A percentile compares a stretch with the other conserved stretches of the same genome.
Conservation (phyloP, 2,888 invertebrate genomes). For the Agrotis segetum region DNA sequence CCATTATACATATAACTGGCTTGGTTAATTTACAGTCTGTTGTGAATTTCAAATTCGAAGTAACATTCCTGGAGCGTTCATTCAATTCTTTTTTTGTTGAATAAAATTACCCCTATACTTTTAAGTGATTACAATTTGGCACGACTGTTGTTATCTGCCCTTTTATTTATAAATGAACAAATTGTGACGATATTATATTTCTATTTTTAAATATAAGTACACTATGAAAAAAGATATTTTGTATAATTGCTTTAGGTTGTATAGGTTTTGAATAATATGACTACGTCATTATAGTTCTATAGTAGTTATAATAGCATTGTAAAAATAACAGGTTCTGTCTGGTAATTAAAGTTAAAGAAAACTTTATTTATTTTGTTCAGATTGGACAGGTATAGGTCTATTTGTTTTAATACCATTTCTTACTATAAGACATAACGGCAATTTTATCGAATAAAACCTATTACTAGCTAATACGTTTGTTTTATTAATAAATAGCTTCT, state of each 20-base stretch:
- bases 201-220: constrained; percentile 84
- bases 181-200: constrained; percentile 84
- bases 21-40: constrained; percentile 43
- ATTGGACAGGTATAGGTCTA: constrained; percentile 79
- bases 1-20: constrained; percentile 51
- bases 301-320: constrained; percentile 81
- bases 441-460: constrained; percentile 81
- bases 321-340: constrained; percentile 84
- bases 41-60: constrained; percentile 50
- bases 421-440: constrained; percentile 81
- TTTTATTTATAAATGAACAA: constrained; percentile 83
- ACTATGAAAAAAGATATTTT: constrained; percentile 86
- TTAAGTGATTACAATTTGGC: constrained; percentile 63
- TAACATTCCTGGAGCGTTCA: constrained; percentile 73
- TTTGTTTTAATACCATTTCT: constrained; percentile 80
- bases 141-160: constrained; percentile 71
- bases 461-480: constrained; percentile 69
- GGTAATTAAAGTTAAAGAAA: constrained; percentile 79
- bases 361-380: constrained; percentile 87
- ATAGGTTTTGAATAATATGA: constrained; percentile 80
- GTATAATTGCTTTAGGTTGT: constrained; percentile 90
- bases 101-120: constrained; percentile 57
- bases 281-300: constrained; percentile 78
- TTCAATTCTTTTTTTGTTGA: constrained; percentile 43
- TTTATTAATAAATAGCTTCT: constrained; percentile 38